These are phyloP conservation scores for Callosobruchus maculatus DNA, from an alignment of 2,888 invertebrate genomes.

Conservation along the genomic window DNA sequence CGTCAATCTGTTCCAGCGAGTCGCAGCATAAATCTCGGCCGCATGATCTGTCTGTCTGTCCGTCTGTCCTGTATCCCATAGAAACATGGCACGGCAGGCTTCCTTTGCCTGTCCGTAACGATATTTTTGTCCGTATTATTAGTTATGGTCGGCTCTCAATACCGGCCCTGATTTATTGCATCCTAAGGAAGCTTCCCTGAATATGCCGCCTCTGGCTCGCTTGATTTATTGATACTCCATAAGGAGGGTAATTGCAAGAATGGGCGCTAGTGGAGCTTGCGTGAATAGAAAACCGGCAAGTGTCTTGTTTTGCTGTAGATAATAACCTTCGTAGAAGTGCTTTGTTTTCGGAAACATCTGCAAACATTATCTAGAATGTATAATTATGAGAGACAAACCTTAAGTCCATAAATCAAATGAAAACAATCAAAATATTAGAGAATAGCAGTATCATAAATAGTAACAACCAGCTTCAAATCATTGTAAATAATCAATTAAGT, in stretches of 20 bases:
- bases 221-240: background rate
- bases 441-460: too few species aligned
- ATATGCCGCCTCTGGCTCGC: background rate
- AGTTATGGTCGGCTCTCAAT: background rate
- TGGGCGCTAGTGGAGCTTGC: background rate
- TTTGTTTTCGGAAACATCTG: too few species aligned
- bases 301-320: background rate
- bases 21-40: background rate
- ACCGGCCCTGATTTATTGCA: background rate
- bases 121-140: background rate
- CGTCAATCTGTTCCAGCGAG: background rate
- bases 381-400: too few species aligned
- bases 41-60: too few species aligned
- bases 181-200: background rate
- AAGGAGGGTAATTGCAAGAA: background rate
- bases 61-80: background rate
- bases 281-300: background rate
- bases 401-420: too few species aligned
- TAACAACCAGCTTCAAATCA: too few species aligned
- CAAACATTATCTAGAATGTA: too few species aligned
- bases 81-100: background rate
- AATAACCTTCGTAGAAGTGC: too few species aligned
- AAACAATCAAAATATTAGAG: too few species aligned
- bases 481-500: too few species aligned
- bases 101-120: background rate